Conservation (phyloP, 2,888 invertebrate species). For the Orchestes rusci region DNA sequence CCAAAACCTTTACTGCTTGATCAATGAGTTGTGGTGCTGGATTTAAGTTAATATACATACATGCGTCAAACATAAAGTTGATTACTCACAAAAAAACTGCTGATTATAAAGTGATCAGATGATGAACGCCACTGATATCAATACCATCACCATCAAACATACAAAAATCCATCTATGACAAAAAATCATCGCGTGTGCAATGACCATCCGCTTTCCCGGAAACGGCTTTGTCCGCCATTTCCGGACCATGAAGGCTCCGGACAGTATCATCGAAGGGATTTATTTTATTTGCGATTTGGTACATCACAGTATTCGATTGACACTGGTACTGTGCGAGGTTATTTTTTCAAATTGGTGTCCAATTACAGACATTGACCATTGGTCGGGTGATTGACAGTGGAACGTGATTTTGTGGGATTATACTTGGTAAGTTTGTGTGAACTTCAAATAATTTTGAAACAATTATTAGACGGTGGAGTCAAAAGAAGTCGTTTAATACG, state of each 20-base stretch:
- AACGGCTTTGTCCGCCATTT: constrained; percentile 22
- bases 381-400: too few relatives aligned
- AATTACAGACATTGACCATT: constrained; percentile 2
- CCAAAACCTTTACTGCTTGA: too few relatives aligned
- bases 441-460: too few relatives aligned
- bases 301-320: too few relatives aligned
- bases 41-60: too few relatives aligned
- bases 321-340: constrained; percentile 8
- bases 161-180: constrained; percentile 5
- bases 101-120: too few relatives aligned
- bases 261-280: constrained; percentile 12
- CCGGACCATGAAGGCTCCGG: constrained; percentile 24
- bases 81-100: too few relatives aligned
- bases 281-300: constrained; percentile 8
- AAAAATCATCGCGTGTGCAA: constrained; percentile 17
- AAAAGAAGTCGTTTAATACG: too few relatives aligned
- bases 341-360: too few relatives aligned
- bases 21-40: too few relatives aligned
- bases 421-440: constrained; percentile 20
- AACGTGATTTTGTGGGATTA: constrained; percentile 13
- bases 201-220: constrained; percentile 23
- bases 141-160: constrained; percentile 11
- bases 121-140: constrained; percentile 9
- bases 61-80: too few relatives aligned
- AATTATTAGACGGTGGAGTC: too few relatives aligned